These are phyloP conservation scores for Acronicta psi DNA, from an alignment of 2,888 invertebrate species.

Conservation along the genomic window DNA sequence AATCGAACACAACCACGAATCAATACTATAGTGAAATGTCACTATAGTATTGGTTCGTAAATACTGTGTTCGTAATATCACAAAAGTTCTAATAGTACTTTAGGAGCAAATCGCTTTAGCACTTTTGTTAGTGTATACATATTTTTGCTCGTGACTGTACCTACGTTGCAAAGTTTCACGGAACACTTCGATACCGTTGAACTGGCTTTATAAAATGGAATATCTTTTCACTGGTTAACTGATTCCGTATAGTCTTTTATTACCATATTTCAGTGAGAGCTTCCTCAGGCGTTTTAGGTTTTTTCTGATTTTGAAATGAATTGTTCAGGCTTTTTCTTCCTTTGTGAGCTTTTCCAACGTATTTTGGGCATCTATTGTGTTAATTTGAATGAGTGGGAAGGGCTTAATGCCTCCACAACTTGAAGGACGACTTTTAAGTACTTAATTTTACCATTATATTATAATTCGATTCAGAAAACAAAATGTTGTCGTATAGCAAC, in stretches of 20 bases:
- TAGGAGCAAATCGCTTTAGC: no score
- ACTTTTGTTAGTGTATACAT: no score
- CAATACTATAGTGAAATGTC: no score
- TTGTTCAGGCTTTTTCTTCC: slow-evolving; percentile 34
- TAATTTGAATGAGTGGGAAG: slow-evolving; percentile 23
- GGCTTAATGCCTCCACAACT: slow-evolving; percentile 1
- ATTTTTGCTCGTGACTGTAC: slow-evolving; percentile 18
- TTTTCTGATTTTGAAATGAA: slow-evolving; percentile 41
- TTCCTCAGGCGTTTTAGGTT: slow-evolving; percentile 35
- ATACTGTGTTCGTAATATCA: no score
- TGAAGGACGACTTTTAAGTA: slow-evolving; percentile 2
- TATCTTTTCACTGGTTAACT: slow-evolving; percentile 36
- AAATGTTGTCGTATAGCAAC: no score
- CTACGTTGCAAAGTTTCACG: slow-evolving; percentile 24
- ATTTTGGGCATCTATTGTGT: slow-evolving; percentile 28
- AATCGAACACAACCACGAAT: no score
- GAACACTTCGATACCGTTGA: slow-evolving; percentile 36
- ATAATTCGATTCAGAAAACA: no score
- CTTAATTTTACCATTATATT: neutral
- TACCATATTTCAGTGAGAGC: slow-evolving; percentile 49
- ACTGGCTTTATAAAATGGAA: slow-evolving; percentile 41
- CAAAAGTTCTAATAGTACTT: no score
- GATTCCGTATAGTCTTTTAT: slow-evolving; percentile 40
- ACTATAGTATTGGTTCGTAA: no score
- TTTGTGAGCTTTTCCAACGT: slow-evolving; percentile 17